These are phyloP conservation scores for Sapajus apella DNA, from an alignment of 2,113 vertebrate genomes.

Conservation along the genomic window DNA sequence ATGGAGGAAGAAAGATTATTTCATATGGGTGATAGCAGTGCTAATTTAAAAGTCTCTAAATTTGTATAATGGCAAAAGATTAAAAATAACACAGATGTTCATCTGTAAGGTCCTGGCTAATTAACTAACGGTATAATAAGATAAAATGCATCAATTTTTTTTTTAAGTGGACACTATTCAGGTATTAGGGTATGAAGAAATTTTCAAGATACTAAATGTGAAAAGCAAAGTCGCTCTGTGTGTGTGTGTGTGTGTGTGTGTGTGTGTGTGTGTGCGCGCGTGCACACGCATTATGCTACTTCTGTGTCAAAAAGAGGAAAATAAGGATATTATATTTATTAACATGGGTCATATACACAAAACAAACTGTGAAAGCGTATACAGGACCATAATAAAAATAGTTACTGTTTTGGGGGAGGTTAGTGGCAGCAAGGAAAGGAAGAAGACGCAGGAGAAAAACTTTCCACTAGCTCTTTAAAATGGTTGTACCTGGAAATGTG, in stretches of 20 bases:
- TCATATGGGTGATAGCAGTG: neutral
- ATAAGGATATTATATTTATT: neutral
- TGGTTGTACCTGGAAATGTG: neutral
- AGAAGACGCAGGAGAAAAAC: neutral
- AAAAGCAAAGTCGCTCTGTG: neutral
- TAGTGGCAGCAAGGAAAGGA: neutral
- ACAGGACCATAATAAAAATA: neutral
- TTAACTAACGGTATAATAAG: neutral
- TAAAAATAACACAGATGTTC: neutral
- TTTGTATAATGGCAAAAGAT: neutral
- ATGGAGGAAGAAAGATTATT: neutral
- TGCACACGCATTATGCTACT: neutral
- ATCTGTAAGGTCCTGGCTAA: neutral
- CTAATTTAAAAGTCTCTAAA: neutral
- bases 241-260: neutral
- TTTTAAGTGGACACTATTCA: neutral
- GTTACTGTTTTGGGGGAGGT: neutral
- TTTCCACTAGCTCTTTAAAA: neutral
- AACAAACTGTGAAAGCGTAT: neutral
- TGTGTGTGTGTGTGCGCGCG: neutral
- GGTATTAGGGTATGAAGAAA: neutral
- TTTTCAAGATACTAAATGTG: neutral
- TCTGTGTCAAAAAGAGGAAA: neutral
- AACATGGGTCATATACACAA: neutral
- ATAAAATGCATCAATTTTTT: neutral